Conservation (phyloP, 2,888 invertebrate genomes). For the Diogma glabrata region DNA sequence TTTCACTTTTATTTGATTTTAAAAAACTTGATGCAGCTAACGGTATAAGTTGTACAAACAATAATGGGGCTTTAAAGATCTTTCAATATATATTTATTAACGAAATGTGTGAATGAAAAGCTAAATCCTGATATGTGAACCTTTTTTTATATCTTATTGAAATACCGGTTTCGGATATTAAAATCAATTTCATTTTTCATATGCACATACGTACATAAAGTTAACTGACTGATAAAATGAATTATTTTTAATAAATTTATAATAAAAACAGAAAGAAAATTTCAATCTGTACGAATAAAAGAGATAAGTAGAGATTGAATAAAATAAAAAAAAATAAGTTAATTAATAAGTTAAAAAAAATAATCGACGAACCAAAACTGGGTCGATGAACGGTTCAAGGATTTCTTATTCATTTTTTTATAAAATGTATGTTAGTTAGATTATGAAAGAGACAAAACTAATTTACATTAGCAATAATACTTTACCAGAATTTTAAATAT, state of each 20-base stretch:
- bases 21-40: no score
- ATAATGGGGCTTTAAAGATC: no score
- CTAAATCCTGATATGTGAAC: no score
- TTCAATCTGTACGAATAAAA: background rate
- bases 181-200: no score
- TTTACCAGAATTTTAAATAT: no score
- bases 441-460: background rate
- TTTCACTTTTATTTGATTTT: no score
- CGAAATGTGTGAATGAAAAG: no score
- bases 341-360: background rate
- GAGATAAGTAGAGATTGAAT: conserved; percentile 7
- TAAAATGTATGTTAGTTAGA: background rate
- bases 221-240: conserved; percentile 5
- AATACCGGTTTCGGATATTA: no score
- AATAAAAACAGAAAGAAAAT: background rate
- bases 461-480: no score
- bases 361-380: conserved; percentile 16
- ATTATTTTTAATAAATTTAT: conserved; percentile 1
- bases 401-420: conserved; percentile 15
- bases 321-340: conserved; percentile 1
- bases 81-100: no score
- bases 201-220: background rate
- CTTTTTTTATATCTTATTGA: no score
- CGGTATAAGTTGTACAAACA: no score
- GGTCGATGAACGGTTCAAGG: conserved; percentile 23